Conservation (phyloP, 2,113 vertebrate species). For the Gallinago undulata region DNA sequence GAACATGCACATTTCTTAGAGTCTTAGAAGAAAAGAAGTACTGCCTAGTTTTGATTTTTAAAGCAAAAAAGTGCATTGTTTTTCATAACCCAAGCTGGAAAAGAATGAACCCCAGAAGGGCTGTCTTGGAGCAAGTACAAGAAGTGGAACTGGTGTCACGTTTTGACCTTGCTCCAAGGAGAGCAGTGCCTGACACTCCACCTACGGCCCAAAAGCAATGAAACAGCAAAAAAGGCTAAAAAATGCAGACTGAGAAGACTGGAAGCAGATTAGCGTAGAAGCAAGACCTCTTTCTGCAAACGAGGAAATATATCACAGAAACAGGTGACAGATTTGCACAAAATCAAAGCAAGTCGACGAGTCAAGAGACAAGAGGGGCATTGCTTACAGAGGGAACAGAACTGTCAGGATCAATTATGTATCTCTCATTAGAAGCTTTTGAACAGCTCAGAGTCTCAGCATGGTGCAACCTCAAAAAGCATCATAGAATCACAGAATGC, state of each 20-base stretch:
- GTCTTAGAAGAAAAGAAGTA: background rate
- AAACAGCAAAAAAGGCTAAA: background rate
- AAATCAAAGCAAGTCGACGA: background rate
- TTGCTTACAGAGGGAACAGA: background rate
- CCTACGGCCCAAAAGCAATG: fast-evolving
- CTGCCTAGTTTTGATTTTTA: background rate
- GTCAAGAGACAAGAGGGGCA: background rate
- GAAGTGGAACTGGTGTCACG: background rate
- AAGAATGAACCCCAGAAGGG: background rate
- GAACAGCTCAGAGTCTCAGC: background rate
- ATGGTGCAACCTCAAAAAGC: background rate
- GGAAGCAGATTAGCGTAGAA: background rate
- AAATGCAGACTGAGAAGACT: background rate
- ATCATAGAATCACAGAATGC: background rate
- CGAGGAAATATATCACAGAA: background rate
- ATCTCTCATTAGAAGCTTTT: background rate
- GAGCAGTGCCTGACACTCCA: background rate
- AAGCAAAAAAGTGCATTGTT: background rate
- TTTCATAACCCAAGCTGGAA: background rate
- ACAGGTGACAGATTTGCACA: background rate
- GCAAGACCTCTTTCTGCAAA: background rate
- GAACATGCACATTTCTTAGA: background rate
- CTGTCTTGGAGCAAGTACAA: background rate
- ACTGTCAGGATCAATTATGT: background rate
- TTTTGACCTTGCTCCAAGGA: background rate